Percentiles rank a stretch among this genome's conserved stretches.
Conservation (phyloP, 2,797 vertebrate species). For the Phaenicophaeus curvirostris region DNA sequence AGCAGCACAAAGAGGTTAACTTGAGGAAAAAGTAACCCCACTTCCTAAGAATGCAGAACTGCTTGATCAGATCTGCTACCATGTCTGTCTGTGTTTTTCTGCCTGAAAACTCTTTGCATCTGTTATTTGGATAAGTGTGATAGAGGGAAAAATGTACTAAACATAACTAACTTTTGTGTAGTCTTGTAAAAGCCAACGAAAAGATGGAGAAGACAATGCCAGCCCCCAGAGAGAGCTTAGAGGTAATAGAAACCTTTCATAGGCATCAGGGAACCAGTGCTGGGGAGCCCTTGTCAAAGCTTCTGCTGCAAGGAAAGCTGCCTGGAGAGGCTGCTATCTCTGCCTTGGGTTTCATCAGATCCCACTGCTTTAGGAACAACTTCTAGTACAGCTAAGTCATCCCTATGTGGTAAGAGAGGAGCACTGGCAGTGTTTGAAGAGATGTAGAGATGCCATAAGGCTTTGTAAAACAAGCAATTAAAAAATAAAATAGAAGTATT, state of each 20-base stretch:
- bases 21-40: background rate
- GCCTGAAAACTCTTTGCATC: background rate
- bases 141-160: background rate
- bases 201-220: background rate
- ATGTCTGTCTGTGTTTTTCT: background rate
- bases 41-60: background rate
- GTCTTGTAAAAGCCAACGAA: background rate
- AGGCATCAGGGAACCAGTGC: background rate
- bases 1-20: background rate
- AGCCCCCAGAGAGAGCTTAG: background rate
- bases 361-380: background rate
- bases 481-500: background rate
- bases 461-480: background rate
- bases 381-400: background rate
- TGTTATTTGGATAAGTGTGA: background rate
- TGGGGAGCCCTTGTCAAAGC: background rate
- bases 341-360: background rate
- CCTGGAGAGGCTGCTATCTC: background rate
- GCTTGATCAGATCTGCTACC: background rate
- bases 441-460: background rate
- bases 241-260: background rate
- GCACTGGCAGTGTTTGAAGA: background rate
- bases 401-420: background rate
- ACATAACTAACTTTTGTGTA: background rate
- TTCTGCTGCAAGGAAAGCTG: background rate